Conservation (phyloP, 2,797 vertebrate genomes). For the Antrozous pallidus region DNA sequence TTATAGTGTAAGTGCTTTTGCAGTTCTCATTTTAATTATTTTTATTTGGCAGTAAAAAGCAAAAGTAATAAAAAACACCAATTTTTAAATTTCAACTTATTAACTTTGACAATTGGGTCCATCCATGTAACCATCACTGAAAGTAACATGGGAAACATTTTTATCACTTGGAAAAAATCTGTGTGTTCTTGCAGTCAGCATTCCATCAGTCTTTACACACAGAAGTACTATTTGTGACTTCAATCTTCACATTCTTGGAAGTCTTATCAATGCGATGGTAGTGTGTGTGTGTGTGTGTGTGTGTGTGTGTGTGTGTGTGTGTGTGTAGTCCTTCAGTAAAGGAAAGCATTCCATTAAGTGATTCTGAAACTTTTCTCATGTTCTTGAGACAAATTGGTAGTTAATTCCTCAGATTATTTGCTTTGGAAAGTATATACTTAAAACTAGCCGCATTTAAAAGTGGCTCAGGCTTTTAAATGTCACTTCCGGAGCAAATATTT, state of each 20-base stretch:
- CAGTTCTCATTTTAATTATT: background rate
- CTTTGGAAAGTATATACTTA: constrained; percentile 19
- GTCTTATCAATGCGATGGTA: background rate
- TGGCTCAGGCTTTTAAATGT: background rate
- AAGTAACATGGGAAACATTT: background rate
- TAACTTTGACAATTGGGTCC: background rate
- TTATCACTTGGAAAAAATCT: background rate
- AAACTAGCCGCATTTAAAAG: background rate
- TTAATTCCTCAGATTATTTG: background rate
- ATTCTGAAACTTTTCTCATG: background rate
- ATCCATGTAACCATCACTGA: background rate
- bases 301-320: background rate
- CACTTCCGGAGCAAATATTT: background rate
- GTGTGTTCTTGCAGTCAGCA: background rate
- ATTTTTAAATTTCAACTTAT: background rate
- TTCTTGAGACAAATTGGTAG: background rate
- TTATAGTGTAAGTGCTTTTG: background rate
- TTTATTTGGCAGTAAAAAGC: background rate
- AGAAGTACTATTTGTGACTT: background rate
- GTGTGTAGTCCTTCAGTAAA: background rate
- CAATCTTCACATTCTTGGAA: background rate
- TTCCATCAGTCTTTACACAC: background rate
- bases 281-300: background rate
- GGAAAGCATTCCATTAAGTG: background rate
- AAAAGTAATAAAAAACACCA: background rate